phyloP scores from a whole-genome alignment of 2,113 vertebrate genomes.

The Orientallactaga bullata region DNA sequence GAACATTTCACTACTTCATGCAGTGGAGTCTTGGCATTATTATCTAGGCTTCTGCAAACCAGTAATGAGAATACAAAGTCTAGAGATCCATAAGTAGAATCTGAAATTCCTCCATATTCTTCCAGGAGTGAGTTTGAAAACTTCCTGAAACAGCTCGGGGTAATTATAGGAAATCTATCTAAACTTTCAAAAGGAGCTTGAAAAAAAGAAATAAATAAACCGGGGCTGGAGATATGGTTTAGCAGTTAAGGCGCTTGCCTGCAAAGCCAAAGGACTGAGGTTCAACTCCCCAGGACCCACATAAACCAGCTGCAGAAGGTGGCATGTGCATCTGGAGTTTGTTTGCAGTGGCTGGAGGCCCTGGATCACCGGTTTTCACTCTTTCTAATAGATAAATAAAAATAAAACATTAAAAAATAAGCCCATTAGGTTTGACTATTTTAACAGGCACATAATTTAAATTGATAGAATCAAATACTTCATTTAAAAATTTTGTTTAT shows the following conservation, averaged over 20 bases:
- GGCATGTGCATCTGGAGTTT: no score
- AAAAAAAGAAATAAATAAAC: no score
- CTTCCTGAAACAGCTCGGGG: not conserved
- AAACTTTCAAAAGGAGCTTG: not conserved
- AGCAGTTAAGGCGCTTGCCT: no score
- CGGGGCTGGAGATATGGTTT: no score
- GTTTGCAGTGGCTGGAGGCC: no score
- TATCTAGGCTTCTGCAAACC: not conserved
- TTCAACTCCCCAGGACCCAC: no score
- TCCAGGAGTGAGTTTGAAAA: not conserved
- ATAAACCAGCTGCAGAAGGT: no score
- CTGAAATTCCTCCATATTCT: not conserved
- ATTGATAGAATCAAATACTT: not conserved
- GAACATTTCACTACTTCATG: not conserved
- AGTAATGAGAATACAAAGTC: not conserved
- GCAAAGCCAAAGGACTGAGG: no score
- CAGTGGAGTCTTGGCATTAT: not conserved
- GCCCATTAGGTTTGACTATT: not conserved
- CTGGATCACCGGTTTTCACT: no score
- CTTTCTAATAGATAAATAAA: no score
- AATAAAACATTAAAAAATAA: no score
- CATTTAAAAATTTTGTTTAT: conserved; percentile 23
- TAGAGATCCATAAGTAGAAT: not conserved
- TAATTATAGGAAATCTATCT: not conserved
- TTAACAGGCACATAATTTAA: not conserved